A percentile compares a stretch with the other conserved stretches of the same genome.
Evolutionary conservation across 2,113 vertebrate genomes (phyloP).

Genomic region (Eulemur rufifrons): DNA sequence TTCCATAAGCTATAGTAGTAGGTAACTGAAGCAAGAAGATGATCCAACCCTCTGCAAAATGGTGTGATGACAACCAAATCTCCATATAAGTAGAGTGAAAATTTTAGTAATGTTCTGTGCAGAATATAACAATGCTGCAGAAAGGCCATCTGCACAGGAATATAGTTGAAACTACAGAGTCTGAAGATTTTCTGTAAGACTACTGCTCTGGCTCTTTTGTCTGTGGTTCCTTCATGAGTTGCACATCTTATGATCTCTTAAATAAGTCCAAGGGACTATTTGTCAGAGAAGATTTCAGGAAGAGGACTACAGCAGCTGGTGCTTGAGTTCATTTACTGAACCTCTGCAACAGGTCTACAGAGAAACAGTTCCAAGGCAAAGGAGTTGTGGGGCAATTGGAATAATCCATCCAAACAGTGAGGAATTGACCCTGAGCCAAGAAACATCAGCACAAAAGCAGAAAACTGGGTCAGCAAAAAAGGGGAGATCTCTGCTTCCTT

Average conservation of each 20-base stretch:
- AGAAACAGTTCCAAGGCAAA: background rate
- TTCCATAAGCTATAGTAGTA: background rate
- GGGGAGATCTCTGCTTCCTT: background rate
- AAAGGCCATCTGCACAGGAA: background rate
- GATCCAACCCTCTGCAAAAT: background rate
- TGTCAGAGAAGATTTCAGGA: background rate
- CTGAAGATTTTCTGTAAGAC: background rate
- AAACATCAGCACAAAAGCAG: background rate
- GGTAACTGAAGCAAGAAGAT: background rate
- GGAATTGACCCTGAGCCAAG: background rate
- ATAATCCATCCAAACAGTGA: background rate
- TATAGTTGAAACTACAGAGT: background rate
- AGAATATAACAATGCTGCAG: background rate
- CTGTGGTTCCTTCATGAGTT: background rate
- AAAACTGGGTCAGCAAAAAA: background rate
- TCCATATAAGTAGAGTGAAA: background rate
- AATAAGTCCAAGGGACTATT: background rate
- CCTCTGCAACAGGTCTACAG: background rate
- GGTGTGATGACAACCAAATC: background rate
- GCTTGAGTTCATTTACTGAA: background rate
- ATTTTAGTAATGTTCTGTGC: background rate
- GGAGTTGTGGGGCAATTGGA: background rate
- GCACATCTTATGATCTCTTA: background rate
- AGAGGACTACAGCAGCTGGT: background rate
- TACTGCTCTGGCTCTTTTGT: background rate